These are phyloP conservation scores for Trinorchestia longiramus DNA, from an alignment of 1,140 invertebrate species.

Conservation along the genomic window DNA sequence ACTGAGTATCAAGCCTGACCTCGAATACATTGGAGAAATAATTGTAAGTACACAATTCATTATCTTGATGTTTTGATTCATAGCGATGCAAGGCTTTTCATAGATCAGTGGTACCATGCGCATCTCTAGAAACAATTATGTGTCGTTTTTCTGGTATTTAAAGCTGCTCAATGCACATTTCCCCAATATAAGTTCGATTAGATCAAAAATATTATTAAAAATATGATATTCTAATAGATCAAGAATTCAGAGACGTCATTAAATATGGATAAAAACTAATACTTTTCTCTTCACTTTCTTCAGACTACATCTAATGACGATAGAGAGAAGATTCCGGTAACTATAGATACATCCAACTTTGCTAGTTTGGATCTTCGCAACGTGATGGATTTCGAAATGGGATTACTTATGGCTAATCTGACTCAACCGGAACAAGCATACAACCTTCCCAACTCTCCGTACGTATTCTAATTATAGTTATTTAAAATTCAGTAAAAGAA, in stretches of 20 bases:
- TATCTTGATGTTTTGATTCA: background rate
- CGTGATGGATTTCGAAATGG: constrained; percentile 76
- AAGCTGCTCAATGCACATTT: too few relatives aligned
- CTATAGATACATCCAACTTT: constrained; percentile 79
- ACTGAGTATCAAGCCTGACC: constrained; percentile 79
- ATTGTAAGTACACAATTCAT: constrained; percentile 69
- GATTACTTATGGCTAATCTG: constrained; percentile 91
- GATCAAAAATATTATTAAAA: too few relatives aligned
- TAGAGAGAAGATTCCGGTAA: constrained; percentile 52
- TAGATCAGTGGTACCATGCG: too few relatives aligned
- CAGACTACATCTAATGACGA: constrained; percentile 70
- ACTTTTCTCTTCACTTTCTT: too few relatives aligned
- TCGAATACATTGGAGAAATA: constrained; percentile 76
- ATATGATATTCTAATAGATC: too few relatives aligned
- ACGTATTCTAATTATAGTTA: constrained; percentile 71
- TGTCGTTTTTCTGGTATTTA: too few relatives aligned
- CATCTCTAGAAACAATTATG: too few relatives aligned
- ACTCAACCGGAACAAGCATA: constrained; percentile 80
- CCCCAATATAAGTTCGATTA: too few relatives aligned
- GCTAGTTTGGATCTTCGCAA: constrained; percentile 77
- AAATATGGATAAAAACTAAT: too few relatives aligned
- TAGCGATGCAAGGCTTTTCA: too few relatives aligned
- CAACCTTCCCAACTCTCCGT: constrained; percentile 82
- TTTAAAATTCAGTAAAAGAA: background rate
- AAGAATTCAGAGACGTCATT: too few relatives aligned